Conservation (phyloP, 1,140 invertebrate species). For the Orius laevigatus region DNA sequence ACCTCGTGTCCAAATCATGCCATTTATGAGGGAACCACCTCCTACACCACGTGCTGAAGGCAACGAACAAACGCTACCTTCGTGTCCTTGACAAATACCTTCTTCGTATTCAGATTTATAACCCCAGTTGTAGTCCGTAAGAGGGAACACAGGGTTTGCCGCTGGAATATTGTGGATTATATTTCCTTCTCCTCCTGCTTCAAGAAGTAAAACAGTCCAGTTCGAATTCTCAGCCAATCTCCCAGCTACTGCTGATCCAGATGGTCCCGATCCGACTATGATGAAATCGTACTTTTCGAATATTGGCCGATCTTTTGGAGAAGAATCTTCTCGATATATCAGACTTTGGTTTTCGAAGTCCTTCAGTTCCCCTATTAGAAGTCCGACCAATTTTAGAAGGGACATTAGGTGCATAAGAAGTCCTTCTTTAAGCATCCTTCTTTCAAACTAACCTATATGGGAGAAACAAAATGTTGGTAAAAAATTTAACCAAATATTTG, state of each 20-base stretch:
- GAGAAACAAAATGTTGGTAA: too few species aligned
- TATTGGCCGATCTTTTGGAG: too few species aligned
- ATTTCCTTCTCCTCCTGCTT: conserved; percentile 49
- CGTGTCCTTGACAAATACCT: conserved; percentile 28
- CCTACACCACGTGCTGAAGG: conserved; percentile 45
- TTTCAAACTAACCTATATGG: too few species aligned
- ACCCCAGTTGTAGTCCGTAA: conserved; percentile 45
- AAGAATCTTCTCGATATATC: too few species aligned
- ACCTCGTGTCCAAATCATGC: conserved; percentile 32
- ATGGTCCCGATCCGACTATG: conserved; percentile 35
- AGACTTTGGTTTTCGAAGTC: too few species aligned
- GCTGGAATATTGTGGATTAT: conserved; percentile 47
- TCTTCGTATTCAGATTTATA: conserved; percentile 46
- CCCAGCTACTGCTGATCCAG: conserved; percentile 39
- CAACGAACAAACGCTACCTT: conserved; percentile 52
- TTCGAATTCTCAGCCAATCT: conserved; percentile 32
- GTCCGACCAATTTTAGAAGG: too few species aligned
- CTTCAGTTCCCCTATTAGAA: too few species aligned
- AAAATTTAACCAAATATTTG: too few species aligned
- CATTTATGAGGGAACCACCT: conserved; percentile 58
- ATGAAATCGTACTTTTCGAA: conserved; percentile 22
- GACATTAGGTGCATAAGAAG: too few species aligned
- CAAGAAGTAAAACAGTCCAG: conserved; percentile 34
- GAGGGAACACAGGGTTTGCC: conserved; percentile 36
- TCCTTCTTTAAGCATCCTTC: too few species aligned